Conservation (phyloP, 2,888 invertebrate genomes). For the Drosophila affinis region DNA sequence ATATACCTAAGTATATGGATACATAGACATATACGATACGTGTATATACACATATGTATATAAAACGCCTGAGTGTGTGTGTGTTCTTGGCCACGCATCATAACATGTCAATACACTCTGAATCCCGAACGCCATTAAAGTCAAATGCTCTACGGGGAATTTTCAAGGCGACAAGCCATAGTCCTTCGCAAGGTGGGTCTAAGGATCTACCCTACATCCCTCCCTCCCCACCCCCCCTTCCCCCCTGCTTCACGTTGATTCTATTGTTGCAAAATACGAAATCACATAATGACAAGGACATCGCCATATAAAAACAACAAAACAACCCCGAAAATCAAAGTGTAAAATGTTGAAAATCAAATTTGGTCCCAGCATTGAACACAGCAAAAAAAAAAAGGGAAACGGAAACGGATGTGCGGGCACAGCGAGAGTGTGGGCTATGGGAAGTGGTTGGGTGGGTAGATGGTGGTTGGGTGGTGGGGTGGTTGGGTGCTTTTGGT, state of each 20-base stretch:
- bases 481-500: background rate
- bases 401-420: conserved; percentile 48
- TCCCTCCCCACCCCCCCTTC: background rate
- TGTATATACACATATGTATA: conserved; percentile 7
- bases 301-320: conserved; percentile 25
- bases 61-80: conserved; percentile 15
- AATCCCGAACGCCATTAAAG: conserved; percentile 74
- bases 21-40: conserved; percentile 24
- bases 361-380: conserved; percentile 57
- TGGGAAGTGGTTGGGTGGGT: conserved; percentile 7
- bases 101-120: conserved; percentile 79
- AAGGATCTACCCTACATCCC: conserved; percentile 19
- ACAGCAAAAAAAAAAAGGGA: conserved; percentile 22
- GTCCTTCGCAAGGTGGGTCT: conserved; percentile 26
- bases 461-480: no score
- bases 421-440: background rate
- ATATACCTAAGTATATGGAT: conserved; percentile 23
- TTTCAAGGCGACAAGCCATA: conserved; percentile 43
- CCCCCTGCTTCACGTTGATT: background rate
- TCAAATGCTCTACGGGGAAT: conserved; percentile 76
- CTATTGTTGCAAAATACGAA: conserved; percentile 46
- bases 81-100: conserved; percentile 70
- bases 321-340: conserved; percentile 51
- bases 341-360: conserved; percentile 76
- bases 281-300: conserved; percentile 63